Percentiles rank a stretch among this genome's conserved stretches.
phyloP scores from a whole-genome alignment of 2,113 vertebrate genomes.

The Thalassarche chlororhynchos region DNA sequence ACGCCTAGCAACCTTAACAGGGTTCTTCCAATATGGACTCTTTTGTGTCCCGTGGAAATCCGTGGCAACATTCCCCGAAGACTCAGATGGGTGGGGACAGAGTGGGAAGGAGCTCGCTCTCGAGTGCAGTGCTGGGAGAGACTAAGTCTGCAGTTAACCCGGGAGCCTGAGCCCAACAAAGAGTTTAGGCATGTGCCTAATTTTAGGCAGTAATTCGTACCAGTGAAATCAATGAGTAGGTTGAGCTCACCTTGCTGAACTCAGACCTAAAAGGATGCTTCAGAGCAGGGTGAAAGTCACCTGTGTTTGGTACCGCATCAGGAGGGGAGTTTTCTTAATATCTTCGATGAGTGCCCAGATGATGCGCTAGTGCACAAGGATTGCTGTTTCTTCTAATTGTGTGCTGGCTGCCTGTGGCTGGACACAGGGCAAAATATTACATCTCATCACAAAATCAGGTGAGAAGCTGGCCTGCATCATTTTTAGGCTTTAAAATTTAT shows the following conservation, averaged over 20 bases:
- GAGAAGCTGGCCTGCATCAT: neutral
- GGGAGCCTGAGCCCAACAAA: neutral
- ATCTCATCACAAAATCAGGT: neutral
- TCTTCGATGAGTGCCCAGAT: neutral
- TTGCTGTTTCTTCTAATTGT: neutral
- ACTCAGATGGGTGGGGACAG: neutral
- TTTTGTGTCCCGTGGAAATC: conserved; percentile 50
- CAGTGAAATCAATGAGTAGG: neutral
- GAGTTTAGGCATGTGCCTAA: neutral
- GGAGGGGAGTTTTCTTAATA: neutral
- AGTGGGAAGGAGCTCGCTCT: conserved; percentile 3
- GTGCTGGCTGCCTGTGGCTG: neutral
- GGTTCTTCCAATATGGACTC: conserved; percentile 61
- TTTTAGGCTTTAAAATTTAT: neutral
- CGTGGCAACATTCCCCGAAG: conserved; percentile 37
- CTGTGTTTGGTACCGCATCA: neutral
- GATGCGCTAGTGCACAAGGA: neutral
- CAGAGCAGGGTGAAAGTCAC: neutral
- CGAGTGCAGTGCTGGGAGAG: neutral
- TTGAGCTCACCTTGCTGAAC: neutral
- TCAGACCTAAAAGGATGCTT: neutral
- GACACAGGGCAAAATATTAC: neutral
- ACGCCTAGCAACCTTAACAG: conserved; percentile 62
- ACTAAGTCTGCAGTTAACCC: neutral
- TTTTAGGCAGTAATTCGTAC: neutral